Conservation (phyloP, 2,113 vertebrate species). For the Notechis scutatus region DNA sequence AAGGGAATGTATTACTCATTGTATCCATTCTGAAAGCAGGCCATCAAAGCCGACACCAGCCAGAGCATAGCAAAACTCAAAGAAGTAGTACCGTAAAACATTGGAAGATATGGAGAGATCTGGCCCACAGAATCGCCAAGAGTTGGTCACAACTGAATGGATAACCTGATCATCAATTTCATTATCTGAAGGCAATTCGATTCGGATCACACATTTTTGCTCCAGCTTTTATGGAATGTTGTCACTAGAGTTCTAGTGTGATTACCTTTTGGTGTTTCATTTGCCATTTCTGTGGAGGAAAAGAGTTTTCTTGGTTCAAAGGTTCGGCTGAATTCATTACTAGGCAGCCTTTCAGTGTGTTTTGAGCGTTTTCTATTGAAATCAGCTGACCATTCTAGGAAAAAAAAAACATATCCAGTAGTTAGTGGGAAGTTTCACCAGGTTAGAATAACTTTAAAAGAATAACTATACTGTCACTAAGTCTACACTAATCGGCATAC, state of each 20-base stretch:
- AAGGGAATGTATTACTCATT: background rate
- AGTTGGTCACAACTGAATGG: background rate
- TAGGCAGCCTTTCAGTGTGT: conserved; percentile 36
- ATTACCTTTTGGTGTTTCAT: conserved; percentile 31
- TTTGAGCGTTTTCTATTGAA: conserved; percentile 42
- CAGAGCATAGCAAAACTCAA: background rate
- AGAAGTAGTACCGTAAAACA: background rate
- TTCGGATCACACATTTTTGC: background rate
- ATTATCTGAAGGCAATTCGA: background rate
- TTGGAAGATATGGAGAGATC: background rate
- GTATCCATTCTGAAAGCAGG: background rate
- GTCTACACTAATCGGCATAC: too few species aligned
- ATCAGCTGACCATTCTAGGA: conserved; percentile 23
- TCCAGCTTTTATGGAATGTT: background rate
- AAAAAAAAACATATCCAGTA: background rate
- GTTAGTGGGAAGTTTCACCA: background rate
- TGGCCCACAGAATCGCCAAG: background rate
- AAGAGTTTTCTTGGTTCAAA: conserved; percentile 21
- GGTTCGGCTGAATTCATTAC: background rate
- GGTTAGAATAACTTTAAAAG: too few species aligned
- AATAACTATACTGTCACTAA: too few species aligned
- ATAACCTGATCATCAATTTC: background rate
- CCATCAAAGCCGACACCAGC: background rate
- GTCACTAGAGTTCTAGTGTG: background rate
- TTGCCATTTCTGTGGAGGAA: conserved; percentile 21